phyloP scores from a whole-genome alignment of 92 coral and sea anemone genomes.

The Phenganax marumi region DNA sequence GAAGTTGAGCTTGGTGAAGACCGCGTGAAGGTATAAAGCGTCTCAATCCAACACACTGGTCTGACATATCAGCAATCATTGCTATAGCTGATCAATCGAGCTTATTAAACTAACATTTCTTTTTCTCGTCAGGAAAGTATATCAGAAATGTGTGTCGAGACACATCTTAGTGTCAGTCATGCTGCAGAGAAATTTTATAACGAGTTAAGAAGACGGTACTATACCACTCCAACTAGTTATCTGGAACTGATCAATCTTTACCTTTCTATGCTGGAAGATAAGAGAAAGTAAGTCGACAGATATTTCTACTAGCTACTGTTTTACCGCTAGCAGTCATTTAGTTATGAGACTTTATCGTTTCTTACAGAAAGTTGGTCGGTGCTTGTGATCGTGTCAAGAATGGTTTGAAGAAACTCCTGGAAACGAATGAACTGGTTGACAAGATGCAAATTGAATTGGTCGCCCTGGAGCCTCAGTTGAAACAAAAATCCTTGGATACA shows the following conservation, averaged over 20 bases:
- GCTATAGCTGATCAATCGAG: not conserved
- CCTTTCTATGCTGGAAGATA: constrained; percentile 86
- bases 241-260: constrained; percentile 95
- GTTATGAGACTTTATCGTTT: not conserved
- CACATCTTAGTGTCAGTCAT: constrained; percentile 86
- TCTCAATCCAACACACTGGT: not conserved
- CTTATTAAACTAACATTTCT: not conserved
- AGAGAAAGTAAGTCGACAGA: constrained; percentile 71
- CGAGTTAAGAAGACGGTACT: constrained; percentile 87
- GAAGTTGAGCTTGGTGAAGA: constrained; percentile 96
- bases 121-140: constrained; percentile 62
- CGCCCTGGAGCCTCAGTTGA: constrained; percentile 88
- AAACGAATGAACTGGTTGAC: constrained; percentile 93
- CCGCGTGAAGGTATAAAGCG: constrained; percentile 74
- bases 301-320: not conserved
- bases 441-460: constrained; percentile 93
- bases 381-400: constrained; percentile 99
- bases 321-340: not conserved
- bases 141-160: constrained; percentile 98
- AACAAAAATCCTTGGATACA: constrained; percentile 92
- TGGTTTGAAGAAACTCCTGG: constrained; percentile 88
- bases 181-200: constrained; percentile 91
- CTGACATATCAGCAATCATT: not conserved
- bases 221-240: constrained; percentile 97
- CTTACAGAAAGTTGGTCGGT: constrained; percentile 77